Evolutionary conservation across 2,888 invertebrate species (phyloP).

Genomic region (Nemotelus pantherinus): DNA sequence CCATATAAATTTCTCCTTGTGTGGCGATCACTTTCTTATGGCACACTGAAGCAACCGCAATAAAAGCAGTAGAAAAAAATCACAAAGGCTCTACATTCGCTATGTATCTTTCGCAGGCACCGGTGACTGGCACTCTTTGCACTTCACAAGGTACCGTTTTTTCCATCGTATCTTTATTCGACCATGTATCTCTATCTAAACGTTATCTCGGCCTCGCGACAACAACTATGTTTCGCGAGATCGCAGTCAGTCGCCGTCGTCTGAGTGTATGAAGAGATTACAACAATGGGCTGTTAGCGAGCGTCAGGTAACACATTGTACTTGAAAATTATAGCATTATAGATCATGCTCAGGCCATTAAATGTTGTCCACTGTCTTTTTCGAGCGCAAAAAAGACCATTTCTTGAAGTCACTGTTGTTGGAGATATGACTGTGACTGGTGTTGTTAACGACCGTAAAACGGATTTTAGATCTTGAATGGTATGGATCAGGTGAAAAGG

Average conservation of each 20-base stretch:
- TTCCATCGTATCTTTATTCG: slow-evolving; percentile 36
- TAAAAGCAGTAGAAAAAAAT: neutral
- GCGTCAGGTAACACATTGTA: slow-evolving; percentile 44
- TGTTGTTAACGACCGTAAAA: too few species aligned
- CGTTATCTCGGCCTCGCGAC: slow-evolving; percentile 29
- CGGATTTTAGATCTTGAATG: too few species aligned
- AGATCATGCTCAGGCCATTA: slow-evolving; percentile 37
- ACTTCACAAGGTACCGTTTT: too few species aligned
- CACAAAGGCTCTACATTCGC: slow-evolving; percentile 13
- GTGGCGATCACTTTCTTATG: slow-evolving; percentile 41
- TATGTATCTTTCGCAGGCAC: too few species aligned
- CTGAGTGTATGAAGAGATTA: slow-evolving; percentile 20
- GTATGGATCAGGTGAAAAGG: too few species aligned
- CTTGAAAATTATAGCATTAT: slow-evolving; percentile 32
- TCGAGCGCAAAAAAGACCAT: too few species aligned
- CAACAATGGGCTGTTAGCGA: slow-evolving; percentile 43
- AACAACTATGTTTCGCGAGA: neutral
- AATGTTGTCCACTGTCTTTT: neutral
- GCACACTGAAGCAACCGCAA: too few species aligned
- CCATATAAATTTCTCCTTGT: slow-evolving; percentile 39
- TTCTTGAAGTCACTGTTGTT: too few species aligned
- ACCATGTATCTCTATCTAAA: slow-evolving; percentile 30
- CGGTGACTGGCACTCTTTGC: too few species aligned
- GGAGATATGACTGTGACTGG: too few species aligned
- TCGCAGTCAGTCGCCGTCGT: too few species aligned